Conservation (phyloP, 2,888 invertebrate species). For the Drosophila helvetica region DNA sequence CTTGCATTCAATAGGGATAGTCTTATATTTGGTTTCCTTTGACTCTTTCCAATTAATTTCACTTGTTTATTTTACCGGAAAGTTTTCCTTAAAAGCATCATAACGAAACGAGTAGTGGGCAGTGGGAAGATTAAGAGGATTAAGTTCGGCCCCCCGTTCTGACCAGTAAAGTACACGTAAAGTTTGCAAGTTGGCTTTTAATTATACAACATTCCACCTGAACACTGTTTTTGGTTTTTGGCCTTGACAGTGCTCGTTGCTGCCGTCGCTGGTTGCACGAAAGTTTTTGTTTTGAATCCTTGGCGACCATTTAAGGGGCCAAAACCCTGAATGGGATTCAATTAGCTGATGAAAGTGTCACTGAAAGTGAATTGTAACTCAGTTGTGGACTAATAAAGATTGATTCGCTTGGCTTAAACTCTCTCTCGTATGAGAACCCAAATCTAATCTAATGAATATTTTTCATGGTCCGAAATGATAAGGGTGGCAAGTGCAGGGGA, state of each 20-base stretch:
- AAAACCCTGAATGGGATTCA: background rate
- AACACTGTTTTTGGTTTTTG: background rate
- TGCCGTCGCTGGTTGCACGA: background rate
- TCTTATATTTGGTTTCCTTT: background rate
- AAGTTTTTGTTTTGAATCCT: background rate
- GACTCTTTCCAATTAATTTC: background rate
- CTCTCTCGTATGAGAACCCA: background rate
- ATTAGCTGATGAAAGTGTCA: background rate
- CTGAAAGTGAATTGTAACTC: background rate
- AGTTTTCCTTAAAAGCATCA: background rate
- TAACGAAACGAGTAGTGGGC: background rate
- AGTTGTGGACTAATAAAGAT: background rate
- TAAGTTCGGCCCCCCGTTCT: background rate
- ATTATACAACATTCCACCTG: background rate
- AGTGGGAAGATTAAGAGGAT: background rate
- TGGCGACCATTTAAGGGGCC: background rate
- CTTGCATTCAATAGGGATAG: background rate
- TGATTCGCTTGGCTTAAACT: background rate
- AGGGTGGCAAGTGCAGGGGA: background rate
- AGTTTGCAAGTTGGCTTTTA: background rate
- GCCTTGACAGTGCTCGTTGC: background rate
- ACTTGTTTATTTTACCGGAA: background rate
- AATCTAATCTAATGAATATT: constrained; percentile 5
- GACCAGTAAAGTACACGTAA: background rate
- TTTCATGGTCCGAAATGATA: background rate